Evolutionary conservation across 2,797 vertebrate species (phyloP), one percentile per base, ranked within the genome.

Genomic region (Acrossocheilus wenchowensis): DNA sequence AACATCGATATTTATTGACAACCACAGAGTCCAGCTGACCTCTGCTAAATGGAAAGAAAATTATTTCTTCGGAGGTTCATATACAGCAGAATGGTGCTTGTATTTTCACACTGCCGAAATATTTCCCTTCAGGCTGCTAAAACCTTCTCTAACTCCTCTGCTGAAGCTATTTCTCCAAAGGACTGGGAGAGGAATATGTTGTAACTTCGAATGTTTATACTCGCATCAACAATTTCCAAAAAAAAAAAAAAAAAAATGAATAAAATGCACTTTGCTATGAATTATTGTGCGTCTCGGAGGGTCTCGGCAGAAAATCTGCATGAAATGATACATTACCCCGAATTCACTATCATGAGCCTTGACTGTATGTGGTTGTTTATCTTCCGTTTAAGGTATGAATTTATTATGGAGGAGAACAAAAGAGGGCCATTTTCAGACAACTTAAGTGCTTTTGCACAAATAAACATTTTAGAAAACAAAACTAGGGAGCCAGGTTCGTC

Each of bases 1-100:
- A 75, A 41, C 85, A 41, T 86, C 85, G 2, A 86, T 86, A 86
- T 86, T 86, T 86, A 86, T 86, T 75, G 78, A 81, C 57, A 54
- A 4, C 21, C 69, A 30, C 69, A n/a, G 52, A 34, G 69, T 81
- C 69, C 36, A 66, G 57, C 78, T 81, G 79, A 86, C 78, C 78
- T 86, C 78, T 75, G 69, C 54, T 81, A 86, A 81, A 81, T 86
- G 71, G 45, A 68, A 74, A 52, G 30, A 73, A 74, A 81, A 41
- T 66, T 1, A 72, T 79, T 79, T 85, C 77, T 85, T 72, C 50
- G 71, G 50, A 36, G 52, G 36, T 72, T 62, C 84, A 79, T 72
- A 60, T 72, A 39, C 36, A 60, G 66, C 64, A 48, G 39, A 79
- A 85, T 23, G 26, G 10, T 11, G 39, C 66, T 81, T 73, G 12